Conservation (phyloP, 2,113 vertebrate species). For the Glaucomys volans region DNA sequence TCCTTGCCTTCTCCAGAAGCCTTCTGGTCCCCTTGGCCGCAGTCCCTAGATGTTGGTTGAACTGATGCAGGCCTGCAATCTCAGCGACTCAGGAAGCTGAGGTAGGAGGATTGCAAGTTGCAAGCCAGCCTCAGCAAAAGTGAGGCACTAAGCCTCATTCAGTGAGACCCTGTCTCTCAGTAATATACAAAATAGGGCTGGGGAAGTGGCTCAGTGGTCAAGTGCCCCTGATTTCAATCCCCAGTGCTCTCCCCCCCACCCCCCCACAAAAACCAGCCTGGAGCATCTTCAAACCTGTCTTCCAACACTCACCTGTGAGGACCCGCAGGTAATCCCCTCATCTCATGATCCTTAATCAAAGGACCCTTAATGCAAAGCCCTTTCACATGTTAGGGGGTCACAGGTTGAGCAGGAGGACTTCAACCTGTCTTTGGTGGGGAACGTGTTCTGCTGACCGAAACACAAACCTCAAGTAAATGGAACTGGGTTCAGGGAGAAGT, state of each 20-base stretch:
- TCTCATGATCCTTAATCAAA: neutral
- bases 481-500: neutral
- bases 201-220: no score
- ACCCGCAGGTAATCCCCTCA: neutral
- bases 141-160: no score
- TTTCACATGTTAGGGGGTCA: neutral
- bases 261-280: neutral
- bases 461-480: neutral
- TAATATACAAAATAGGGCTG: no score
- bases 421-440: neutral
- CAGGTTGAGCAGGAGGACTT: neutral
- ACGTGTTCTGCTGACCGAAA: neutral
- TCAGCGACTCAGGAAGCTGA: no score
- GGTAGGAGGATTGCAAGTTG: no score
- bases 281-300: neutral
- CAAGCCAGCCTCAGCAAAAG: no score
- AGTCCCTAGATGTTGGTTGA: no score
- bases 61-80: no score
- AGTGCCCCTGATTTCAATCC: no score
- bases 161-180: no score
- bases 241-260: no score
- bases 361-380: neutral
- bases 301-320: neutral
- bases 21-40: neutral
- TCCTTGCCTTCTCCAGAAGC: neutral